A percentile compares a stretch with the other conserved stretches of the same genome.
Evolutionary conservation across 2,888 invertebrate species (phyloP).

Genomic region (Orchesellides sinensis): DNA sequence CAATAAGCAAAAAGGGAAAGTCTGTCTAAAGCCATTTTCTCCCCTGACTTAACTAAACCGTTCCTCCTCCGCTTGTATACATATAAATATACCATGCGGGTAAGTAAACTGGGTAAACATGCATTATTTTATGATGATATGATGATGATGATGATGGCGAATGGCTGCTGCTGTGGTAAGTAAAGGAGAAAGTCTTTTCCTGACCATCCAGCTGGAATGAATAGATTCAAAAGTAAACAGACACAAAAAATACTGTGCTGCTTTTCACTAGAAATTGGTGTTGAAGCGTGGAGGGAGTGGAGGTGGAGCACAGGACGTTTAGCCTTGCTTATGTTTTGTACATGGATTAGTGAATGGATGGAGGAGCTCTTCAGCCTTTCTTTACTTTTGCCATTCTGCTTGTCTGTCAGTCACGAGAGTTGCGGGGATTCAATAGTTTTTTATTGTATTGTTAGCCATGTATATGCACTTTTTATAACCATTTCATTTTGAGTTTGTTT

Average conservation of each 20-base stretch:
- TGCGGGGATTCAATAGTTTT: too few relatives aligned
- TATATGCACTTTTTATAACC: too few relatives aligned
- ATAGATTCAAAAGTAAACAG: slow-evolving; percentile 66
- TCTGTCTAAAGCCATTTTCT: slow-evolving; percentile 47
- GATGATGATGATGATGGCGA: slow-evolving; percentile 33
- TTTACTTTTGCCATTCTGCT: too few relatives aligned
- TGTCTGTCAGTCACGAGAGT: too few relatives aligned
- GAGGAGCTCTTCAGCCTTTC: too few relatives aligned
- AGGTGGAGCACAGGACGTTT: slow-evolving; percentile 5
- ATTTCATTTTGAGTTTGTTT: too few relatives aligned
- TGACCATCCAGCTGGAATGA: slow-evolving; percentile 64
- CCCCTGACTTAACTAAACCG: too few relatives aligned
- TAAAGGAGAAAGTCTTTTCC: slow-evolving; percentile 24
- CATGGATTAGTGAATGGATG: too few relatives aligned
- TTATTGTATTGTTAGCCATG: too few relatives aligned
- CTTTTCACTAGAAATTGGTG: slow-evolving; percentile 59
- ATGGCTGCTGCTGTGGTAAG: slow-evolving; percentile 1
- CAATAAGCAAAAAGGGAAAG: slow-evolving; percentile 11
- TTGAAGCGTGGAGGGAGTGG: slow-evolving; percentile 50
- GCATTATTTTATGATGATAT: slow-evolving; percentile 59
- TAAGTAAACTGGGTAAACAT: slow-evolving; percentile 56
- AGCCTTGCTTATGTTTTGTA: slow-evolving; percentile 27
- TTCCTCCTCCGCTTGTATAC: not conserved
- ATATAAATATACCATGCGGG: too few relatives aligned
- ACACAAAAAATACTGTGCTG: too few relatives aligned